Base-by-base conservation (phyloP, 2,888 invertebrate genomes). In the Erebia palarica region DNA sequence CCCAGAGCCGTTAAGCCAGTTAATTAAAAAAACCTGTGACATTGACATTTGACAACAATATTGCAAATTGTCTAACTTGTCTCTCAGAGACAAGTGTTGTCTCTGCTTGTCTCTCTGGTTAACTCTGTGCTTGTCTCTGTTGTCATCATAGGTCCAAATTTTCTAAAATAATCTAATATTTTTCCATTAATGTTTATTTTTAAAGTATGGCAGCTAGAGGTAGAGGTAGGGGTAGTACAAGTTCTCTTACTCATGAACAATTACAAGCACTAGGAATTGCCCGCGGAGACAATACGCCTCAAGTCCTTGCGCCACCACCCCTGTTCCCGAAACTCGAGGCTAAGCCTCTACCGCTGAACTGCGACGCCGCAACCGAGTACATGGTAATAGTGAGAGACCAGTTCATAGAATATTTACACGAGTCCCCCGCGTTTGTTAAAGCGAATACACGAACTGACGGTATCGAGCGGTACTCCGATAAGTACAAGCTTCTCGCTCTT, bases 321-420 rank as follows among this genome's bases (percentile, higher is more conserved):
- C 86, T 95, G 65, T 95, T 94, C 81, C 95, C 95, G 0, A 93
- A 94, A 74, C 86, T 95, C n/a, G 92, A 94, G 78, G 89, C 91
- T 0, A 94, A 94, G 76, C 95, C 95, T 0, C 86, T 94, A 16
- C 90, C 92, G 0, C 77, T 95, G 27, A 88, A 86, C 78, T 91
- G 87, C 65, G 94, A 94, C 59, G 91, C 94, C 9, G 94, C 96
- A 49, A 94, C 95, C 27, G 96, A 95, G 77, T 96, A 96, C 80
- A 94, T 96, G 85, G 86, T 96, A 13, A 94, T 96, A 59, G 94
- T 96, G 74, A 96, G 96, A 80, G 96, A 96, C 78, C 96, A 96
- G 78, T 96, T 95, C 78, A 94, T 96, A 11, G 96, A 96, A 76
- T 95, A 94, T 78, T 94, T 96, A 89, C 94, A 95, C 69, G 95